Base-by-base conservation (phyloP, 2,113 vertebrate genomes). In the Melanotaenia duboulayi region DNA sequence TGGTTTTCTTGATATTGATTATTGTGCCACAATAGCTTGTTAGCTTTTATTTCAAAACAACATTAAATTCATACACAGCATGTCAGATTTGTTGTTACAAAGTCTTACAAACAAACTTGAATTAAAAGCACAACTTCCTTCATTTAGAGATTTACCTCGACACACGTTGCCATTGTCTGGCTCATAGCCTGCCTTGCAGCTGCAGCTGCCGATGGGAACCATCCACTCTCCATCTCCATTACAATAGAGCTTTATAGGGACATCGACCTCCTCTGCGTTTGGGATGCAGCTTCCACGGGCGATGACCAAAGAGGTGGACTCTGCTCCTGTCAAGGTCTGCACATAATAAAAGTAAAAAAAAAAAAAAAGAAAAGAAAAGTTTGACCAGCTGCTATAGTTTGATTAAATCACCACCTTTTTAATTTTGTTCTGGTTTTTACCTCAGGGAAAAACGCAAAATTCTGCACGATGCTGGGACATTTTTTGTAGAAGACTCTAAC, bases 401-500 rank as follows among this genome's bases (percentile, higher is more conserved):
- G 5, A 49, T 2, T 11, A 57, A 64, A 65, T 19, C 16, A n/a
- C 1, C 22, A 44, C 7, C 2, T 3, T 16, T 54, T 46, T 61
- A 7, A 50, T 11, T 42, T 23, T 1, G 8, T 22, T 64, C 10
- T 16, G 28, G 6, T 64, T 22, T 65, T 4, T 81, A 91, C 91
- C 89, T 99, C 97, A 0, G 97, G 96, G 89, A 99, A 99, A 75
- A 95, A 94, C 11, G 98, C 98, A 22, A 98, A 97, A 89, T 98
- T 99, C 85, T 97, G 97, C 82, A 98, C 97, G 8, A 97, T 93
- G 0, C 95, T 96, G 40, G 98, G 97, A 78, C 98, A 99, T 83
- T 97, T 97, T 90, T 99, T 99, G 91, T 98, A 99, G 93, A 99
- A 99, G 50, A 99, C 97, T 58, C 98, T 94, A 44, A 99, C 97